Evolutionary conservation across 2,113 vertebrate genomes (phyloP).

Genomic region (Mionectes macconnelli): DNA sequence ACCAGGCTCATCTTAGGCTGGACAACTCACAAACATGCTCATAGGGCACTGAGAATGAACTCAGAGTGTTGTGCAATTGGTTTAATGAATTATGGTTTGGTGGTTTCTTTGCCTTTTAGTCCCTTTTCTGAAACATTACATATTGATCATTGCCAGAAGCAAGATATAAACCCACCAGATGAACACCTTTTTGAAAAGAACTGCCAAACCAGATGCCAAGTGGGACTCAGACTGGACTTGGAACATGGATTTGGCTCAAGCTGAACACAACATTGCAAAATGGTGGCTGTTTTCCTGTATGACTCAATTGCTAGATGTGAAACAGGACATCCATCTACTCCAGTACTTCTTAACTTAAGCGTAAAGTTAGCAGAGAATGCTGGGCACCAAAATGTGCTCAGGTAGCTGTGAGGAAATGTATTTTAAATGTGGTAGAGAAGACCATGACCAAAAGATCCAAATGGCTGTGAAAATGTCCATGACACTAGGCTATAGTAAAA

Average conservation of each 20-base stretch:
- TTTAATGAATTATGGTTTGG: not conserved
- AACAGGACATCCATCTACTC: not conserved
- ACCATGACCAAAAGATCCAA: not conserved
- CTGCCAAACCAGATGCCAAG: not conserved
- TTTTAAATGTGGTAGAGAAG: not conserved
- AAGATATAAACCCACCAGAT: not conserved
- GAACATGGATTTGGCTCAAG: not conserved
- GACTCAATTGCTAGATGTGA: not conserved
- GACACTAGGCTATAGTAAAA: not conserved
- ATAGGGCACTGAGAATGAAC: not conserved
- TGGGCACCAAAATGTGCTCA: not conserved
- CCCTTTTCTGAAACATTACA: not conserved
- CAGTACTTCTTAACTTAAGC: not conserved
- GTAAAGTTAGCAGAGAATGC: not conserved
- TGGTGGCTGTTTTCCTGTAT: not conserved
- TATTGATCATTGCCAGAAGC: not conserved
- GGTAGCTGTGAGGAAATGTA: not conserved
- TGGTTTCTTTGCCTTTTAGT: accelerated
- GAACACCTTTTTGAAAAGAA: not conserved
- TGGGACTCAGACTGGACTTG: not conserved
- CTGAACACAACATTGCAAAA: not conserved
- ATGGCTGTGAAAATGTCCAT: not conserved
- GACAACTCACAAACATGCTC: not conserved
- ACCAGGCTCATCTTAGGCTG: not conserved
- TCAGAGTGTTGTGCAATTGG: not conserved